phyloP scores from a whole-genome alignment of 2,113 vertebrate species.

The Strigops habroptila region DNA sequence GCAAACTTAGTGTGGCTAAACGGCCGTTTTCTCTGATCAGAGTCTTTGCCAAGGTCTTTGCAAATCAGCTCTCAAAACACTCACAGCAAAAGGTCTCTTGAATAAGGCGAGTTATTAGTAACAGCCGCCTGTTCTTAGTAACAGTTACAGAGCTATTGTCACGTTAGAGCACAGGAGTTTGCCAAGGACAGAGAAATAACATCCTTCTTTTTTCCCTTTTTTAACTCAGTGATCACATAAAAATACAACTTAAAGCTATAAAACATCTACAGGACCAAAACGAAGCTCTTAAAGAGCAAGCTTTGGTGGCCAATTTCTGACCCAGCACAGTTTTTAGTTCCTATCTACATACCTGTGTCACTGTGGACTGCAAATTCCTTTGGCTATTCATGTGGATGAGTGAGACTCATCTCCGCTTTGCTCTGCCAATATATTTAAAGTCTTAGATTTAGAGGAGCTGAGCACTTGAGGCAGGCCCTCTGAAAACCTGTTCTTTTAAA shows the following conservation, averaged over 20 bases:
- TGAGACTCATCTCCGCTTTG: neutral
- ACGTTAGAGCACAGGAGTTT: neutral
- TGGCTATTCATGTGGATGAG: neutral
- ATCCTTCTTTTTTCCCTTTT: neutral
- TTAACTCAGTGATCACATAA: neutral
- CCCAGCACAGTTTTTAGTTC: neutral
- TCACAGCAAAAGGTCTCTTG: neutral
- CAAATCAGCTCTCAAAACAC: neutral
- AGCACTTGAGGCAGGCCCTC: neutral
- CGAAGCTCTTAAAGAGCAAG: neutral
- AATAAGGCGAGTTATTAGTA: neutral
- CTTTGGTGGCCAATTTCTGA: neutral
- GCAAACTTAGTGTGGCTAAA: neutral
- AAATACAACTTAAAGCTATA: neutral
- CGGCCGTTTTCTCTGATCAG: neutral
- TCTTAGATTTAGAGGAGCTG: neutral
- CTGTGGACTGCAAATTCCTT: neutral
- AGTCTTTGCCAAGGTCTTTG: neutral
- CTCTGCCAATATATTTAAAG: neutral
- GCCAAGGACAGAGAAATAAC: neutral
- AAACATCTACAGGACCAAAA: neutral
- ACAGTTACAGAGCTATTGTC: neutral
- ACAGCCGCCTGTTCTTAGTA: neutral
- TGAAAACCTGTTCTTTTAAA: neutral
- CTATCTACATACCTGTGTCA: fast-evolving